Base-by-base conservation (phyloP, 2,113 vertebrate species). In the Taxidea taxus region DNA sequence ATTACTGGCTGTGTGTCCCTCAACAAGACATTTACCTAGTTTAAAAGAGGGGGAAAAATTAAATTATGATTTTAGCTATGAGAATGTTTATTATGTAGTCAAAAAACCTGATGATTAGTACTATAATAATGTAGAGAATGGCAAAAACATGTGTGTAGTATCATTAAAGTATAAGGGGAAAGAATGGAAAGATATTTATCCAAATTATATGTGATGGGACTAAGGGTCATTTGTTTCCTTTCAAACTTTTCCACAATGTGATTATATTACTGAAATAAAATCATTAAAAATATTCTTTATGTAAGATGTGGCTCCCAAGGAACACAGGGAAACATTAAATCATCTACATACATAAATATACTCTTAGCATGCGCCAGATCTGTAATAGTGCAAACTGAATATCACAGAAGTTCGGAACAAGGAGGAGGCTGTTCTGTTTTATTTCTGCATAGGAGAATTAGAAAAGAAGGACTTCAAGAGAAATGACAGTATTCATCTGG, bases 1-100 rank as follows among this genome's bases (percentile, higher is more conserved):
- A 18, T n/a, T 6, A 74, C 90, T 31, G 75, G 51, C 10, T n/a
- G 4, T 39, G 18, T 56, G 56, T 60, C 31, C 54, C 54, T 25
- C 83, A 83, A 88, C 7, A 85, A 97, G 77, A 84, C 12, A 66
- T 21, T n/a, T 42, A 29, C 29, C 27, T 82, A 88, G n/a, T 86
- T 85, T 94, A 64, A 84, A 96, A 94, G 84, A 58, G 31, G 44
- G 29, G n/a, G 66, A 66, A 85, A 75, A 92, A 75, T 87, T n/a
- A 95, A 60, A 58, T 77, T 49, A 77, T 4, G 49, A 25, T 37
- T 81, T 81, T 88, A 68, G 91, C 44, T 86, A 64, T 47, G 23
- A 80, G 34, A 72, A 64, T 21, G 25, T 31, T 94, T 66, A 86
- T 92, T 90, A 77, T 4, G 2, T 15, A 83, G 51, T 31, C 78